These are phyloP conservation scores for Oenanthe melanoleuca DNA, from an alignment of 2,113 vertebrate genomes.

Conservation along the genomic window DNA sequence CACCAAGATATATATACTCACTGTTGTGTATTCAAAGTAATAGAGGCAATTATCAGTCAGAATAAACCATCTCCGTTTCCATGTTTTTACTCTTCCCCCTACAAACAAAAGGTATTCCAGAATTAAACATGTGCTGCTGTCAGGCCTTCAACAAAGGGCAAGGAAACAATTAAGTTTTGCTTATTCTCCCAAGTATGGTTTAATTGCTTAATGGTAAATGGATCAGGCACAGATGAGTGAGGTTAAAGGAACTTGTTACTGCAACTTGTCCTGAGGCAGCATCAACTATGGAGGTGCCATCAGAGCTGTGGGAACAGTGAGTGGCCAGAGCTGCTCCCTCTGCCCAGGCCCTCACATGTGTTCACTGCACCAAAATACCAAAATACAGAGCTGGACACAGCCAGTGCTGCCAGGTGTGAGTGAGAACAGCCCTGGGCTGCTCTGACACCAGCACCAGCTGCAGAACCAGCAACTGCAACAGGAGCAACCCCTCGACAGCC, in stretches of 20 bases:
- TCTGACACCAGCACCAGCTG: background rate
- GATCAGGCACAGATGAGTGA: constrained; percentile 49
- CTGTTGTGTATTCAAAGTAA: constrained; percentile 98
- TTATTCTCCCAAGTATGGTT: background rate
- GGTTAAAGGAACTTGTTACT: background rate
- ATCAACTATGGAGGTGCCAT: background rate
- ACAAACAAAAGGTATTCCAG: constrained; percentile 38
- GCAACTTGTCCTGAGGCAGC: background rate
- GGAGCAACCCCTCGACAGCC: background rate
- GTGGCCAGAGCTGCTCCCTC: background rate
- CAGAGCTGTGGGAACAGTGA: fast-evolving
- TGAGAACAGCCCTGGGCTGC: background rate
- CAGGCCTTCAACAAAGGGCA: background rate
- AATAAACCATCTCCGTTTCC: constrained; percentile 99
- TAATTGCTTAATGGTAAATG: constrained; percentile 16
- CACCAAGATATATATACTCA: constrained; percentile 73
- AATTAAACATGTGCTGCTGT: background rate
- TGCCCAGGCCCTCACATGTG: background rate
- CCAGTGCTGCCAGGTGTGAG: background rate
- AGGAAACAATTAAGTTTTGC: background rate
- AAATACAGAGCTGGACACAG: background rate
- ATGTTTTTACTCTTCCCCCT: constrained; percentile 98
- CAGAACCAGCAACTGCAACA: background rate
- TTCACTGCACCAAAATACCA: fast-evolving
- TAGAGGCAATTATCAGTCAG: constrained; percentile 98